phyloP scores from a whole-genome alignment of 2,113 vertebrate species.

The Sterrhoptilus dennistouni region DNA sequence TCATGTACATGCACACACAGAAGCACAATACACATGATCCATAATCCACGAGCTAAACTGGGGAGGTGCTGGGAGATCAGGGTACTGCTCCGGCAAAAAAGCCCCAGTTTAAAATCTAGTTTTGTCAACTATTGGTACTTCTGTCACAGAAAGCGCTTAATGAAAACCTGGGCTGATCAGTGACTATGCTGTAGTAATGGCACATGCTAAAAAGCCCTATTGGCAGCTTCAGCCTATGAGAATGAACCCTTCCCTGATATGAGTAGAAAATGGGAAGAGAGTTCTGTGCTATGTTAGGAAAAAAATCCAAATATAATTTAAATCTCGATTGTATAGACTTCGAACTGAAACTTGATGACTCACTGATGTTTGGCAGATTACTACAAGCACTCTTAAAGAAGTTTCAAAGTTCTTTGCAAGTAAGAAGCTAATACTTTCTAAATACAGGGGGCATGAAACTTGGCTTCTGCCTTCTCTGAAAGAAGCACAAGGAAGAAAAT shows the following conservation, averaged over 20 bases:
- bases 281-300: neutral
- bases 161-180: neutral
- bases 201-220: neutral
- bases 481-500: neutral
- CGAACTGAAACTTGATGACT: neutral
- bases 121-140: neutral
- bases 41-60: neutral
- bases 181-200: neutral
- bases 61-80: neutral
- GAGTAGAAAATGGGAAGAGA: neutral
- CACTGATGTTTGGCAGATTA: neutral
- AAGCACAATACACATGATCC: neutral
- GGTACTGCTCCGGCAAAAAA: neutral
- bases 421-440: neutral
- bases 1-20: fast-evolving
- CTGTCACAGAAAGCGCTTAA: neutral
- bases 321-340: neutral
- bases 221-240: neutral
- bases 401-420: neutral
- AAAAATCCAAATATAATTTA: neutral
- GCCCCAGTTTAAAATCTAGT: neutral
- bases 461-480: neutral
- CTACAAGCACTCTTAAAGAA: neutral
- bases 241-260: neutral
- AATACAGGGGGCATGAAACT: neutral